phyloP scores from a whole-genome alignment of 2,797 vertebrate species.

The Meda fulgida region DNA sequence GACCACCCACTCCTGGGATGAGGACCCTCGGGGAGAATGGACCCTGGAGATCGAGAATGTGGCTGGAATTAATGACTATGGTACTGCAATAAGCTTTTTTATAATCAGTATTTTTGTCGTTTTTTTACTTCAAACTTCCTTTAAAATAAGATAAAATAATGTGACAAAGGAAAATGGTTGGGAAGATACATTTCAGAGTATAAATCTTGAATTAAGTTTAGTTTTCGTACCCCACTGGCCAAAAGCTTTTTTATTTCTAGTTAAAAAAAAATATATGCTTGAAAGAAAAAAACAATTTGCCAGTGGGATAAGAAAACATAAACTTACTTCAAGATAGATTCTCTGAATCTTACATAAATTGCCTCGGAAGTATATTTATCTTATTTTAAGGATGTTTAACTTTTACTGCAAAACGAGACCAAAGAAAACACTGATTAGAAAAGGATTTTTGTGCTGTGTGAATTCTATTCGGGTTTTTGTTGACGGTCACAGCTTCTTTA shows the following conservation, averaged over 20 bases:
- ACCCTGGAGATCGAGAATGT: slow-evolving; percentile 89
- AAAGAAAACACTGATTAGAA: background rate
- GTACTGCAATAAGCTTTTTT: slow-evolving; percentile 64
- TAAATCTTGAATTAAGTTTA: background rate
- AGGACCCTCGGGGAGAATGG: slow-evolving; percentile 93
- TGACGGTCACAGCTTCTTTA: background rate
- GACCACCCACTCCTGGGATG: slow-evolving; percentile 96
- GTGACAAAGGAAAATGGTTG: background rate
- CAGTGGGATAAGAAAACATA: background rate
- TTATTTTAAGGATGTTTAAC: background rate
- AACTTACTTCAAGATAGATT: background rate
- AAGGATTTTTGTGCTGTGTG: background rate
- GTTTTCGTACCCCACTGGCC: background rate
- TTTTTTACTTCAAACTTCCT: background rate
- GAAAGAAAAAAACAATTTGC: slow-evolving; percentile 5
- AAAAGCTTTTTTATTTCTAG: background rate
- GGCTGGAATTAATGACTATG: slow-evolving; percentile 74
- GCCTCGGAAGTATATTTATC: background rate
- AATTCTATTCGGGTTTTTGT: background rate
- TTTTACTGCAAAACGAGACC: background rate
- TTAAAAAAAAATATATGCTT: background rate
- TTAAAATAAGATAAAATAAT: background rate
- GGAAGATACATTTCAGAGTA: background rate
- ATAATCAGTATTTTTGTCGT: background rate
- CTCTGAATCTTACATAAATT: background rate